Evolutionary conservation across 2,113 vertebrate species (phyloP).

Genomic region (Dipodomys spectabilis): DNA sequence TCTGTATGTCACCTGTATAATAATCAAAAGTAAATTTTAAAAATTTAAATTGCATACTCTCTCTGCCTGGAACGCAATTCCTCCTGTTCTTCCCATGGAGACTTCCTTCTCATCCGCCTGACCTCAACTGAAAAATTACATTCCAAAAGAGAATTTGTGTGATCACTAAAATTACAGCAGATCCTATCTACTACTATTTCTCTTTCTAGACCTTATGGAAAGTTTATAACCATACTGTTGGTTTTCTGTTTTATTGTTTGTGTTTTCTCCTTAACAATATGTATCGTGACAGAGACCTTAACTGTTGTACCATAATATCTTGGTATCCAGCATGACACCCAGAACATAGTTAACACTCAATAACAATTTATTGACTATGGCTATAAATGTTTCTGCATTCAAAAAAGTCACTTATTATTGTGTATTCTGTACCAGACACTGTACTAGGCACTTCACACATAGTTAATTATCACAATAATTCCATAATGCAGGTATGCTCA

Average conservation of each 20-base stretch:
- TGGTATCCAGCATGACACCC: not conserved
- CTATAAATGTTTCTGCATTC: constrained; percentile 38
- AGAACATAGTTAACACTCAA: not conserved
- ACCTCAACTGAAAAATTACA: constrained; percentile 15
- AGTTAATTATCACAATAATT: constrained; percentile 33
- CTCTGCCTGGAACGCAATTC: not conserved
- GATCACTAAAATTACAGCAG: constrained; percentile 31
- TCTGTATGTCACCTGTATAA: no score
- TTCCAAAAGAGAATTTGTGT: not conserved
- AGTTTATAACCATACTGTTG: not conserved
- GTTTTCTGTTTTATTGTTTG: not conserved
- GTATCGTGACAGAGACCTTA: not conserved
- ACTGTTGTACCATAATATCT: not conserved
- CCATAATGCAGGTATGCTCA: not conserved
- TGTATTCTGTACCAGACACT: not conserved
- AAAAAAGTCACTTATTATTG: constrained; percentile 22
- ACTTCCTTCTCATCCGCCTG: constrained; percentile 28
- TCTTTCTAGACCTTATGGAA: constrained; percentile 16
- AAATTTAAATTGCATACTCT: not conserved
- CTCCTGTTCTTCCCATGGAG: not conserved
- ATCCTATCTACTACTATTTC: constrained; percentile 18
- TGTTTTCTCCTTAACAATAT: constrained; percentile 1
- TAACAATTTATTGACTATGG: not conserved
- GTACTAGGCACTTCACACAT: not conserved
- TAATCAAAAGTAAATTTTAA: no score